Percentiles rank a stretch among this genome's conserved stretches.
These are phyloP conservation scores for Aphelenchoides fujianensis DNA, from an alignment of 1,140 invertebrate genomes.

Conservation along the genomic window DNA sequence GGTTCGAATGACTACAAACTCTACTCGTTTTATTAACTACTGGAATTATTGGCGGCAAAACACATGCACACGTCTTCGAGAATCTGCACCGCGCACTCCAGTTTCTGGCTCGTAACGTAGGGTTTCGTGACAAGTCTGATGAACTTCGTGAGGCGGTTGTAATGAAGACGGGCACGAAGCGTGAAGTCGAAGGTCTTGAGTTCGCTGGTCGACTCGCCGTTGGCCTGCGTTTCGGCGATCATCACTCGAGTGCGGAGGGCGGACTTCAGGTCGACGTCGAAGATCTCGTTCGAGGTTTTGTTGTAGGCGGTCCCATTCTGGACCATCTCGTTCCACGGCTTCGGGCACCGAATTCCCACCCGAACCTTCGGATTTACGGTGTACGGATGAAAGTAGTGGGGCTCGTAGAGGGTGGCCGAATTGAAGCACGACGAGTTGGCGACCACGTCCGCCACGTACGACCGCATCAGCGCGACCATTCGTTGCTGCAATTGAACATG, in stretches of 20 bases:
- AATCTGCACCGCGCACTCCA: not conserved
- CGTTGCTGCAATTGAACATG: not conserved
- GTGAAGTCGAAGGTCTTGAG: not conserved
- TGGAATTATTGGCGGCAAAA: no score
- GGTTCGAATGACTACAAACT: no score
- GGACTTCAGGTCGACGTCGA: not conserved
- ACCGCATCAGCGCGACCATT: not conserved
- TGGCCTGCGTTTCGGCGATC: not conserved
- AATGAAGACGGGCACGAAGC: not conserved
- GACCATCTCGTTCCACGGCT: not conserved
- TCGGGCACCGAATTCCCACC: constrained; percentile 12
- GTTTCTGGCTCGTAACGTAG: not conserved
- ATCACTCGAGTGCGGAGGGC: not conserved
- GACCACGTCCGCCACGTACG: not conserved
- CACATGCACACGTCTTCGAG: not conserved
- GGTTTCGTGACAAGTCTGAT: not conserved
- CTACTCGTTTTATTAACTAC: no score
- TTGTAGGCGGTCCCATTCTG: not conserved
- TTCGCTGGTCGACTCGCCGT: not conserved
- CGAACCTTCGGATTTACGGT: not conserved
- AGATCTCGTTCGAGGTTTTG: not conserved
- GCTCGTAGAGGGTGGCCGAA: not conserved
- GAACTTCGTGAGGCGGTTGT: not conserved
- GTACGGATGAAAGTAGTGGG: not conserved
- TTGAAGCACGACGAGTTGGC: constrained; percentile 1